Base-by-base conservation (phyloP, 2,113 vertebrate species). In the Hydrochoerus hydrochaeris region DNA sequence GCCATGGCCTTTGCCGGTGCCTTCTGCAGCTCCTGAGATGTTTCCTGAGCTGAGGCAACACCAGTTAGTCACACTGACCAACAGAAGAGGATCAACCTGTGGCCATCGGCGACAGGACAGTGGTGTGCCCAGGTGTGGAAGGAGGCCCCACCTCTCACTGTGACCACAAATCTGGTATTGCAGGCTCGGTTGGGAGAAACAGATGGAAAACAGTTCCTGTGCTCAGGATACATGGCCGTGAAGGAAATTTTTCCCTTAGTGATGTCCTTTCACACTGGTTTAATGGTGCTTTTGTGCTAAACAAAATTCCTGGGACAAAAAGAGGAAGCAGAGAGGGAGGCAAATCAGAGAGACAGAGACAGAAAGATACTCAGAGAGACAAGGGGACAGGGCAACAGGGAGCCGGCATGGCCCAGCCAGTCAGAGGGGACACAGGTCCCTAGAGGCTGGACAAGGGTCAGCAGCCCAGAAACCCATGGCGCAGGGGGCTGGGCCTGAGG, bases 161-260 rank as follows among this genome's bases (percentile, higher is more conserved):
- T 35, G 32, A 14, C 24, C 3, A 12, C 35, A 6, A 46, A 46
- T 0, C 0, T 13, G 17, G 83, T 85, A 28, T 22, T 3, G 0
- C 11, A 14, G 75, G 24, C 38, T 62, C 9, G 12, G 24, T 8
- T 63, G 0, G 0, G 19, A 26, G 49, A 19, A 32, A 46, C 63
- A 44, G 4, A 1, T 12, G 22, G 46, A 54, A 10, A 49, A 22
- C 0, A 4, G 62, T 9, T 11, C 5, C 82, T 7, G 57, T 19
- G 49, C 1, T 24, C 16, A 0, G 3, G 20, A 1, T n/a, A 0
- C 12, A 0, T 12, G 35, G 32, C 32, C 19, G 4, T 13, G 5
- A 41, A 30, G 7, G 0, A 14, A 38, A 0, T 3, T 7, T 22
- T 24, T 35, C 30, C 32, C 35, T 83, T 52, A 69, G 69, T 41